Conservation (phyloP, 1,140 invertebrate species). For the Orchesella cincta region DNA sequence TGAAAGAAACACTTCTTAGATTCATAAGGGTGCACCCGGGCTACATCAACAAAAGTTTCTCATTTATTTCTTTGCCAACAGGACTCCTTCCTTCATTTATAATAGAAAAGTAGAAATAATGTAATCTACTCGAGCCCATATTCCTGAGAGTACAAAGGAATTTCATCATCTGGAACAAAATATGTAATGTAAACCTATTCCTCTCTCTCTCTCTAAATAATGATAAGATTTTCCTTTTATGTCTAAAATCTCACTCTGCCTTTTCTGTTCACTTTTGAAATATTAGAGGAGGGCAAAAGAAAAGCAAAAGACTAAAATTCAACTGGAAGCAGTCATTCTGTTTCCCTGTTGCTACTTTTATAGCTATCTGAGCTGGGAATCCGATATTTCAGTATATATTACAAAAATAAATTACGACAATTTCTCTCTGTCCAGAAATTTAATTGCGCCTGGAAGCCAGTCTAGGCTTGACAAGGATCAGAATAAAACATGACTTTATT, state of each 20-base stretch:
- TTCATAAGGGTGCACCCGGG: slow-evolving; percentile 2
- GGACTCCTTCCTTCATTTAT: slow-evolving; percentile 23
- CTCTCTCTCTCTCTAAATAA: background rate
- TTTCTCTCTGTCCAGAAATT: slow-evolving; percentile 22
- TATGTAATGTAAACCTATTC: background rate
- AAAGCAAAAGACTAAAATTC: background rate
- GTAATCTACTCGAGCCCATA: slow-evolving; percentile 3
- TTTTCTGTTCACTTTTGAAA: background rate
- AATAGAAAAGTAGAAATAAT: slow-evolving; percentile 13
- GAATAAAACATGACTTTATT: background rate
- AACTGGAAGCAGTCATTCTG: background rate
- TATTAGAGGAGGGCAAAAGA: background rate
- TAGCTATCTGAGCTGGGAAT: background rate
- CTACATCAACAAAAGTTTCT: slow-evolving; percentile 22
- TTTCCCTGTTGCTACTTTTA: background rate
- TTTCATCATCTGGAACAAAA: slow-evolving; percentile 27
- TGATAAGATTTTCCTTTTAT: background rate
- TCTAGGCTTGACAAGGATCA: no score
- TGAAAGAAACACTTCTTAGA: background rate
- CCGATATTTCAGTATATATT: background rate
- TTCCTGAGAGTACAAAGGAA: slow-evolving; percentile 11
- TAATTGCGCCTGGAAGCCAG: slow-evolving; percentile 18
- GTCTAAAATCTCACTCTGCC: background rate
- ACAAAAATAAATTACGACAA: slow-evolving; percentile 16
- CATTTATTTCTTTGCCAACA: slow-evolving; percentile 22